Evolutionary conservation across 2,113 vertebrate species (phyloP).

Genomic region (Thunnus thynnus): DNA sequence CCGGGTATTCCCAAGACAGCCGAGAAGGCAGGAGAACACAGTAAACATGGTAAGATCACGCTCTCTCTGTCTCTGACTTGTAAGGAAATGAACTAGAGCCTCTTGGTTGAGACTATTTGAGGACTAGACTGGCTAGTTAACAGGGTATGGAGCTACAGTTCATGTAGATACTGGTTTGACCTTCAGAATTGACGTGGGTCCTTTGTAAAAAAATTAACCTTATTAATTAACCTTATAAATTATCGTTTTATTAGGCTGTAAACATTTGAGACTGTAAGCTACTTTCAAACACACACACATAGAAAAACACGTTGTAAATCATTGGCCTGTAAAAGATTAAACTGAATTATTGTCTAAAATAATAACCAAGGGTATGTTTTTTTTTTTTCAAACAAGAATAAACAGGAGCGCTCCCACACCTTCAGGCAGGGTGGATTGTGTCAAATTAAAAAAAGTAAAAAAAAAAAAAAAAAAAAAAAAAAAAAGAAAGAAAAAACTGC

Average conservation of each 20-base stretch:
- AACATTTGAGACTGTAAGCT: background rate
- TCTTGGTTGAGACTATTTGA: background rate
- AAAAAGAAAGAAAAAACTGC: too few species aligned
- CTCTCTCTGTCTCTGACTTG: constrained; percentile 12
- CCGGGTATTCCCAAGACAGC: constrained; percentile 17
- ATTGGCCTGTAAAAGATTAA: background rate
- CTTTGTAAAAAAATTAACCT: too few species aligned
- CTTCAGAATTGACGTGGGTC: background rate
- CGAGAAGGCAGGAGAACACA: constrained; percentile 7
- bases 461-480: too few species aligned
- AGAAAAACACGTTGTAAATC: background rate
- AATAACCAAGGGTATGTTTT: background rate
- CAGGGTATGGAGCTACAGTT: background rate
- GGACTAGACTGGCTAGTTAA: background rate
- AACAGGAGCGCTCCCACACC: constrained; percentile 11
- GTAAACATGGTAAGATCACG: constrained; percentile 75
- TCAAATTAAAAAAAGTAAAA: background rate
- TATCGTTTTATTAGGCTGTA: too few species aligned
- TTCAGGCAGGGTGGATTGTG: background rate
- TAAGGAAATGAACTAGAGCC: background rate
- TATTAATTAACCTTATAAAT: too few species aligned
- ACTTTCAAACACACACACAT: too few species aligned
- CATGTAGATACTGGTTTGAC: background rate
- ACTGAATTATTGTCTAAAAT: background rate
- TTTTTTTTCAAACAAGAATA: background rate